These are phyloP conservation scores for Temnothorax longispinosus DNA, from an alignment of 1,140 invertebrate species.

Conservation along the genomic window DNA sequence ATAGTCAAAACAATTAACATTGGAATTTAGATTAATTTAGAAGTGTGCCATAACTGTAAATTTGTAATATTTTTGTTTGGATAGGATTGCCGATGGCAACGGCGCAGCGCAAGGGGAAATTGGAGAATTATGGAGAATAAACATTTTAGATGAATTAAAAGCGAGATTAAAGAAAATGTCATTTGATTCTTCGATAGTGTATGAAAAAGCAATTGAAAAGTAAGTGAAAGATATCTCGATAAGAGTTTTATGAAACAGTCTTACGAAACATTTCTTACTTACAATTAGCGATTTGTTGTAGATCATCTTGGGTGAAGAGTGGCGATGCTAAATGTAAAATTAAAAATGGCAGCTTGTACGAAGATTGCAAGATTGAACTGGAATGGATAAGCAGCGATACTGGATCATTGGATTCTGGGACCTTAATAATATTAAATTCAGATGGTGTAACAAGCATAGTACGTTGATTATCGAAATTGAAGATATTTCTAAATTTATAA, in stretches of 20 bases:
- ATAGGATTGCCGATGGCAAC: constrained; percentile 87
- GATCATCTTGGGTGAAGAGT: constrained; percentile 93
- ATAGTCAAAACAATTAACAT: not conserved
- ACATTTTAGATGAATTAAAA: constrained; percentile 90
- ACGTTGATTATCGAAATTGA: constrained; percentile 71
- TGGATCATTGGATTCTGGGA: constrained; percentile 89
- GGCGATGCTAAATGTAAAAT: constrained; percentile 91
- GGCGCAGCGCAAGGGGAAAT: constrained; percentile 88
- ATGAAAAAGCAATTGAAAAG: constrained; percentile 92
- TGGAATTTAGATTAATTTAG: not conserved
- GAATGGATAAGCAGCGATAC: constrained; percentile 90
- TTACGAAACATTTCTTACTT: constrained; percentile 10
- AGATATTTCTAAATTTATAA: not conserved
- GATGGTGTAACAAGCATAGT: constrained; percentile 91
- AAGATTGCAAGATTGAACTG: constrained; percentile 92
- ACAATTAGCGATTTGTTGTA: constrained; percentile 69
- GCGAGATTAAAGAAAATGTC: constrained; percentile 85
- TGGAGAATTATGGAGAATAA: constrained; percentile 91
- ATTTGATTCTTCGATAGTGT: constrained; percentile 86
- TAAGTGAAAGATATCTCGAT: constrained; percentile 67
- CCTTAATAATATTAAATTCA: constrained; percentile 91
- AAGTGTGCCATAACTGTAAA: not conserved
- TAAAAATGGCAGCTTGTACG: constrained; percentile 87
- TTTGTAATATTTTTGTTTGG: constrained; percentile 17
- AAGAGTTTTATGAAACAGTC: not conserved